These are phyloP conservation scores for Podargus strigoides DNA, from an alignment of 2,797 vertebrate species.

Conservation along the genomic window DNA sequence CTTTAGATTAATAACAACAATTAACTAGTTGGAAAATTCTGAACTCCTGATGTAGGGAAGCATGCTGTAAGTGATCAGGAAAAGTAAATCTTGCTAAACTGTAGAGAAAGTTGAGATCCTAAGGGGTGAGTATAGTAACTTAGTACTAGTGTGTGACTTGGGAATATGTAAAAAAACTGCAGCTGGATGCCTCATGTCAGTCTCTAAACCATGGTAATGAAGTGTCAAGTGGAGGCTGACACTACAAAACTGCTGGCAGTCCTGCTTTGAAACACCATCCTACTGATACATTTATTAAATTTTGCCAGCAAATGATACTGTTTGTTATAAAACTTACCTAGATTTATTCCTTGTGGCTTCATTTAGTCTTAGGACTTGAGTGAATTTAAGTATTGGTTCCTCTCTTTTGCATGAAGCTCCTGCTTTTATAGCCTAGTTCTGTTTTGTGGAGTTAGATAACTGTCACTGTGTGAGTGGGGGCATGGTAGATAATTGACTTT, in stretches of 20 bases:
- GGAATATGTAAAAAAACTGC: not conserved
- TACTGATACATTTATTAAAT: not conserved
- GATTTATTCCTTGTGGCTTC: not conserved
- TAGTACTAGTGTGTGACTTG: not conserved
- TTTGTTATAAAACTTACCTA: not conserved
- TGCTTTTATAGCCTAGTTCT: not conserved
- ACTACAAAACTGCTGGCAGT: not conserved
- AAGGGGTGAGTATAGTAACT: not conserved
- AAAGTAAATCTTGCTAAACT: not conserved
- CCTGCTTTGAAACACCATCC: not conserved
- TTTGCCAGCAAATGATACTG: not conserved
- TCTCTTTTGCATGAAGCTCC: not conserved
- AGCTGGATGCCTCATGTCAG: rapidly evolving
- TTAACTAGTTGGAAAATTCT: not conserved
- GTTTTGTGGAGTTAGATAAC: not conserved
- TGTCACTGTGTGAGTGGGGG: not conserved
- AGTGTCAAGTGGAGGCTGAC: not conserved
- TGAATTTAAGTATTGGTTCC: not conserved
- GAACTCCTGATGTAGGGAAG: not conserved
- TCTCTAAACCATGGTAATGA: not conserved
- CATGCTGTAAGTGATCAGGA: not conserved
- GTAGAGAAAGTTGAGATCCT: not conserved
- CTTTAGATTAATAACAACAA: not conserved
- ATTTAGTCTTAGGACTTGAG: not conserved
- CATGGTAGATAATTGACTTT: not conserved